Evolutionary conservation across 2,797 vertebrate species (phyloP).

Genomic region (Channallabes apus): DNA sequence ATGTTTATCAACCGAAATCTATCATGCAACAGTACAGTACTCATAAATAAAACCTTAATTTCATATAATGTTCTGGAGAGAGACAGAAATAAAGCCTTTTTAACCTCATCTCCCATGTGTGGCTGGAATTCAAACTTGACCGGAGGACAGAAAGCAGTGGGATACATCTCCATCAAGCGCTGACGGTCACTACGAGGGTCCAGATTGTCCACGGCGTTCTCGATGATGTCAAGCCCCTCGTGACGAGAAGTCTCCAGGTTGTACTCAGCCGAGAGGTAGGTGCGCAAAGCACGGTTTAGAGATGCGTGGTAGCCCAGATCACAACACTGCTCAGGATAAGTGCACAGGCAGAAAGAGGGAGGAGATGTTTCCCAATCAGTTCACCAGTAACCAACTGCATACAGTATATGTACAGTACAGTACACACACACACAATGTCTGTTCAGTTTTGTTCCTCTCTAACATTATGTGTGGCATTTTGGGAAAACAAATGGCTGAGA

Average conservation of each 20-base stretch:
- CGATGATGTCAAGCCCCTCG: conserved; percentile 96
- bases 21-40: neutral
- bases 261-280: conserved; percentile 97
- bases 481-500: neutral
- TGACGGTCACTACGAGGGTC: conserved; percentile 96
- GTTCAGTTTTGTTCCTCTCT: neutral
- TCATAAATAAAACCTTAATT: neutral
- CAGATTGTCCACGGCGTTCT: conserved; percentile 96
- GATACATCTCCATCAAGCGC: conserved; percentile 98
- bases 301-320: conserved; percentile 96
- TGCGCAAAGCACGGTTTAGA: conserved; percentile 92
- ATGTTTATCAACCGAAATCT: neutral
- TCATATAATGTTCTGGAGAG: neutral
- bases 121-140: conserved; percentile 96
- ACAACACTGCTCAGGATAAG: conserved; percentile 79
- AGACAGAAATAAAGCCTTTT: conserved; percentile 17
- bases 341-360: neutral
- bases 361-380: neutral
- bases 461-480: neutral
- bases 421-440: neutral
- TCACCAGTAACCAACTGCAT: neutral
- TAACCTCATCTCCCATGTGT: conserved; percentile 98
- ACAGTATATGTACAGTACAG: neutral
- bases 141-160: conserved; percentile 92
- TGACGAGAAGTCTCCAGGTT: conserved; percentile 98